Conservation (phyloP, 35 echinoderm and acorn worm genomes). For the Strongylocentrotus purpuratus region DNA sequence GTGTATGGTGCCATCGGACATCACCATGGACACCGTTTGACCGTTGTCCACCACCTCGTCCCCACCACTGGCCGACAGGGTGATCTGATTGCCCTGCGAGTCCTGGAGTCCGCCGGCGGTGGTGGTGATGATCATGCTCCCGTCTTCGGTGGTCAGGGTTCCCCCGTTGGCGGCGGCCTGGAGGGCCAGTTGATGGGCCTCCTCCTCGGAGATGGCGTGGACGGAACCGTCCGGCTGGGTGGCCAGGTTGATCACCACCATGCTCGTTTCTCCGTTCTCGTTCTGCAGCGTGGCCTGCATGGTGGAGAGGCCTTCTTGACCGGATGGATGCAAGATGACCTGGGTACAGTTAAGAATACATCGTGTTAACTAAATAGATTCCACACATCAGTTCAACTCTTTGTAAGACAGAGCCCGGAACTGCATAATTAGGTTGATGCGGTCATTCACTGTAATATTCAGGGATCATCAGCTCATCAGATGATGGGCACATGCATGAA, state of each 20-base stretch:
- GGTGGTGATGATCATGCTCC: constrained; percentile 39
- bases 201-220: constrained; percentile 2
- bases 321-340: constrained; percentile 73
- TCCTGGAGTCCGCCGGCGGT: not conserved
- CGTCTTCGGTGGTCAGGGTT: not conserved
- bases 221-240: constrained; percentile 38
- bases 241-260: constrained; percentile 83
- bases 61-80: not conserved
- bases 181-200: constrained; percentile 22
- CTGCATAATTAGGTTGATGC: too few relatives aligned
- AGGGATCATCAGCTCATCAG: too few relatives aligned
- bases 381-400: not conserved
- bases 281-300: constrained; percentile 87
- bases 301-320: constrained; percentile 64
- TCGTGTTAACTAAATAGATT: not conserved
- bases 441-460: too few relatives aligned
- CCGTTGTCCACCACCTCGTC: not conserved
- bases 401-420: too few relatives aligned
- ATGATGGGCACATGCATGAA: too few relatives aligned
- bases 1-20: not conserved
- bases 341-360: not conserved
- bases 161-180: not conserved
- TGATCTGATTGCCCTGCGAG: not conserved
- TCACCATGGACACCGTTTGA: constrained; percentile 28
- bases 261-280: constrained; percentile 82